A percentile compares a stretch with the other conserved stretches of the same genome.
Conservation (phyloP, 2,888 invertebrate species). For the Sarcophaga rosellei region DNA sequence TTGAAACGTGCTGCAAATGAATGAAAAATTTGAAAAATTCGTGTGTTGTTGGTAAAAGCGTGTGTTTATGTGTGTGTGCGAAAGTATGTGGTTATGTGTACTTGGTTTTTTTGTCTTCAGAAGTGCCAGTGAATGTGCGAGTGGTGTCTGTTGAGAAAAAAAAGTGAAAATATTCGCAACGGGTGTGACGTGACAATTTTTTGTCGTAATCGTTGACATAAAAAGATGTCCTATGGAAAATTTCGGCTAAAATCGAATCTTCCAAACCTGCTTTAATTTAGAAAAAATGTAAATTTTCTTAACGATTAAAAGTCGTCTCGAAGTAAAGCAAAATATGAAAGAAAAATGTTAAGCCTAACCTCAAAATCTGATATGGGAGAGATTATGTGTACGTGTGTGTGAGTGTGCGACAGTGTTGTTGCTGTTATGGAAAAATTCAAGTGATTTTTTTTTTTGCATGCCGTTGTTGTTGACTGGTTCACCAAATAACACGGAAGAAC, state of each 20-base stretch:
- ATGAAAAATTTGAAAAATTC: conserved; percentile 47
- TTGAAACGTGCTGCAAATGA: conserved; percentile 72
- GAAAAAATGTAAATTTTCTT: conserved; percentile 16
- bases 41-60: conserved; percentile 24
- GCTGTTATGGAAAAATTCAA: conserved; percentile 65
- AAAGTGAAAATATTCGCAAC: conserved; percentile 67
- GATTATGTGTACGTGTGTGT: conserved; percentile 9
- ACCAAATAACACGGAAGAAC: conserved; percentile 60
- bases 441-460: conserved; percentile 36
- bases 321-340: conserved; percentile 9
- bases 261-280: background rate
- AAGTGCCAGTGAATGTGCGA: conserved; percentile 14
- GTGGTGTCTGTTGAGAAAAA: conserved; percentile 41
- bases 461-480: conserved; percentile 44
- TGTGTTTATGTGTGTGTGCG: conserved; percentile 57
- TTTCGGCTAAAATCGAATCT: background rate
- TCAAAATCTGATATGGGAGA: conserved; percentile 50
- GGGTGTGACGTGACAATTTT: conserved; percentile 67
- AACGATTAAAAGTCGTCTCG: background rate
- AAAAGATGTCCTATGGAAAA: conserved; percentile 36
- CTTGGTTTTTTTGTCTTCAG: background rate
- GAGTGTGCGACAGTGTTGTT: conserved; percentile 44
- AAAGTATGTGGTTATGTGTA: conserved; percentile 41
- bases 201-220: conserved; percentile 55
- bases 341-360: conserved; percentile 57